phyloP scores from a whole-genome alignment of 2,113 vertebrate genomes.

The Morone saxatilis region DNA sequence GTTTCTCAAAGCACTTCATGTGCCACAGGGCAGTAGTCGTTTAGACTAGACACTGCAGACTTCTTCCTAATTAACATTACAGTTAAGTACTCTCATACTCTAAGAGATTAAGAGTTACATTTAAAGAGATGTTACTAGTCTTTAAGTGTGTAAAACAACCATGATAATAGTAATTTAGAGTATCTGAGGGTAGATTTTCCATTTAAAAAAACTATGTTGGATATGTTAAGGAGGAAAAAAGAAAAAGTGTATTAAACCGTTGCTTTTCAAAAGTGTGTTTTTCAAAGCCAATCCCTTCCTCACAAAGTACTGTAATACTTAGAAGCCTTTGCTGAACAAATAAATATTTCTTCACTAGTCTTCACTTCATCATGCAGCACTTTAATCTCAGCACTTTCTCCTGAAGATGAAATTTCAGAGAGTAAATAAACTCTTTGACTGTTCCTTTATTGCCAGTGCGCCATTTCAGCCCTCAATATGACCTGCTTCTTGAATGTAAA shows the following conservation, averaged over 20 bases:
- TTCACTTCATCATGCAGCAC: background rate
- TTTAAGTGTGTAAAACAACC: background rate
- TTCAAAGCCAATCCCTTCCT: background rate
- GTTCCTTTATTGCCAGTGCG: slow-evolving; percentile 16
- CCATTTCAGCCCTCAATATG: slow-evolving; percentile 15
- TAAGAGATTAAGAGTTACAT: background rate
- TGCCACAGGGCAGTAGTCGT: too few species aligned
- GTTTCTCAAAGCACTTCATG: too few species aligned
- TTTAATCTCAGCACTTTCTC: slow-evolving; percentile 16
- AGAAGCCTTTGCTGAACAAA: background rate
- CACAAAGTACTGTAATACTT: background rate
- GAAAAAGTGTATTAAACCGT: background rate
- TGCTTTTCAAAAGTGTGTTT: background rate
- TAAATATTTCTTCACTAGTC: background rate
- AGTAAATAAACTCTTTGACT: slow-evolving; percentile 41
- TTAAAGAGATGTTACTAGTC: background rate
- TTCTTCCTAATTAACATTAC: slow-evolving; percentile 11
- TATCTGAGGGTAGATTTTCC: background rate
- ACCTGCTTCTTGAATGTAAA: slow-evolving; percentile 62
- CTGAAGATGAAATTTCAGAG: slow-evolving; percentile 33
- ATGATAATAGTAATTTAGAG: background rate
- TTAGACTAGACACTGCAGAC: too few species aligned
- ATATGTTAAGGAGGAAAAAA: background rate
- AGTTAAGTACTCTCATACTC: background rate
- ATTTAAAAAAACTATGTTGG: background rate